phyloP scores from a whole-genome alignment of 1,140 invertebrate species.

The Nasonia giraulti region DNA sequence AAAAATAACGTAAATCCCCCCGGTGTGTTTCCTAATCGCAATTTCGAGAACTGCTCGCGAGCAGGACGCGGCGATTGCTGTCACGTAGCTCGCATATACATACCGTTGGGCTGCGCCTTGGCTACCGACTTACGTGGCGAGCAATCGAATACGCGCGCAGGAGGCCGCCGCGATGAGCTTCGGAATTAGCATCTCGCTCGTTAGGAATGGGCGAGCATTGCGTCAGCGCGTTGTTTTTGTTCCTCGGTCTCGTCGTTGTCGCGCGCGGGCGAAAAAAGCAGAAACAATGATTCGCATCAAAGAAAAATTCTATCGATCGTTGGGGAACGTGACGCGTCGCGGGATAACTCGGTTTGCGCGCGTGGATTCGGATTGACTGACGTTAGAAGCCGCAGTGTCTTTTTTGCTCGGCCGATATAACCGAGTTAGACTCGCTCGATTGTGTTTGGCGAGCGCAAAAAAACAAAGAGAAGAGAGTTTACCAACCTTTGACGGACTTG shows the following conservation, averaged over 20 bases:
- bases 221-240: not conserved
- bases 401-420: not conserved
- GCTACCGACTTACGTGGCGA: constrained; percentile 36
- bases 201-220: constrained; percentile 14
- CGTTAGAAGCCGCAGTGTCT: not conserved
- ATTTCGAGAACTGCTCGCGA: not conserved
- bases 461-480: not conserved
- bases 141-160: constrained; percentile 24
- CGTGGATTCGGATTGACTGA: constrained; percentile 27
- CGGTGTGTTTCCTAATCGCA: constrained; percentile 11
- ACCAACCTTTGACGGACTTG: constrained; percentile 90
- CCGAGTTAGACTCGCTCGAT: not conserved
- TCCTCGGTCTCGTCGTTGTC: too few relatives aligned
- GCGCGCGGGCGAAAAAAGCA: too few relatives aligned
- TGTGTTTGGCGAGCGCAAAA: not conserved
- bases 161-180: not conserved
- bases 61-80: not conserved
- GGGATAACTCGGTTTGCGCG: constrained; percentile 29
- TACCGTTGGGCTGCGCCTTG: constrained; percentile 11
- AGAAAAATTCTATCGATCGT: constrained; percentile 27
- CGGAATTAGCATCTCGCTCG: constrained; percentile 31
- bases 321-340: constrained; percentile 17
- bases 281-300: not conserved
- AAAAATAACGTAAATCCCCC: not conserved
- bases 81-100: constrained; percentile 19